Evolutionary conservation across 1,140 invertebrate species (phyloP).

Genomic region (Drosophila parabipectinata): DNA sequence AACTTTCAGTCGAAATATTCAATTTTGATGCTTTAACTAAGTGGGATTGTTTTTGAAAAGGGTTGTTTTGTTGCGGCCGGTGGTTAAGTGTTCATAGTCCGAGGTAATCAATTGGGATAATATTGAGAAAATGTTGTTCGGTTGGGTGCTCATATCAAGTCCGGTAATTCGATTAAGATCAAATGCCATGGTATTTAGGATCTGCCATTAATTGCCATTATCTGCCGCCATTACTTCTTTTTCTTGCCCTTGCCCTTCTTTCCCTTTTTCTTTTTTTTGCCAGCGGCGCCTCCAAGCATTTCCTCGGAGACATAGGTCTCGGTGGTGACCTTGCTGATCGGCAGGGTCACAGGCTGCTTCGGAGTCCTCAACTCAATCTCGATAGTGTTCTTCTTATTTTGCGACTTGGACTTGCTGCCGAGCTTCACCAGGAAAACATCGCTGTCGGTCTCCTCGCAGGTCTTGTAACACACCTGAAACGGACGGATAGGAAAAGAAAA

Average conservation of each 20-base stretch:
- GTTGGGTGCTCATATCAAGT: not conserved
- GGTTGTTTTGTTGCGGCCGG: not conserved
- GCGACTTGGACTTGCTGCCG: slow-evolving; percentile 71
- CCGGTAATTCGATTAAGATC: slow-evolving; percentile 6
- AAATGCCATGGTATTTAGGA: not conserved
- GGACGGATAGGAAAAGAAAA: not conserved
- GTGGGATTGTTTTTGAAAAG: not conserved
- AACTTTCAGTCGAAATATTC: slow-evolving; percentile 20
- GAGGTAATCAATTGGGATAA: not conserved
- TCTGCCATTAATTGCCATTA: no score
- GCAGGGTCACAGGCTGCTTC: slow-evolving; percentile 66
- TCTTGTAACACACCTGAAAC: slow-evolving; percentile 77
- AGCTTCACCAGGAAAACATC: slow-evolving; percentile 82
- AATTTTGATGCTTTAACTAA: slow-evolving; percentile 8
- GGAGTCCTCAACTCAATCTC: slow-evolving; percentile 81
- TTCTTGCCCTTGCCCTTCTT: slow-evolving; percentile 63
- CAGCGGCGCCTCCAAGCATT: slow-evolving; percentile 48
- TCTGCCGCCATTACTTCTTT: slow-evolving; percentile 27
- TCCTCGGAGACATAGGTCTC: slow-evolving; percentile 78
- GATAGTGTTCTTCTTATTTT: slow-evolving; percentile 75
- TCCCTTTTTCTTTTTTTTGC: slow-evolving; percentile 47
- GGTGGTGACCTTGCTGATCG: slow-evolving; percentile 68
- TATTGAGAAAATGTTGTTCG: not conserved
- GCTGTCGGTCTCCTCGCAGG: slow-evolving; percentile 81
- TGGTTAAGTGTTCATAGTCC: not conserved